Evolutionary conservation across 2,797 vertebrate genomes (phyloP).

Genomic region (Trematomus bernacchii): DNA sequence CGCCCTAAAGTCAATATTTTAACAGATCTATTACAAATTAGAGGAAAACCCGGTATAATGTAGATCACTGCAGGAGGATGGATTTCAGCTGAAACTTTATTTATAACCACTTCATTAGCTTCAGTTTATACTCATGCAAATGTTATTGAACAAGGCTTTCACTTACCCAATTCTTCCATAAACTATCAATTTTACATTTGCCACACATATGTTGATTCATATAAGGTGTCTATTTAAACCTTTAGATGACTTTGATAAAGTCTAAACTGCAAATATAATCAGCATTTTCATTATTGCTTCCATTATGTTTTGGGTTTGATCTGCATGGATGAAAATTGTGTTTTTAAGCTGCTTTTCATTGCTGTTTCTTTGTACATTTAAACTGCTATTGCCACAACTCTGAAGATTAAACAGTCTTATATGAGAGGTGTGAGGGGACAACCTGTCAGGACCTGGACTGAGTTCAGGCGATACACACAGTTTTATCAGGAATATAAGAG

Average conservation of each 20-base stretch:
- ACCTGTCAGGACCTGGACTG: conserved; percentile 9
- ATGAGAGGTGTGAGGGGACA: conserved; percentile 16
- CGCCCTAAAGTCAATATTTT: conserved; percentile 14
- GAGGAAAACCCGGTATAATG: not conserved
- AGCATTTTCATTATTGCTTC: not conserved
- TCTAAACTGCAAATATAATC: not conserved
- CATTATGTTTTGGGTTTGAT: not conserved
- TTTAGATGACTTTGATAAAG: not conserved
- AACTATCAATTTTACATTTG: not conserved
- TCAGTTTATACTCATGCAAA: not conserved
- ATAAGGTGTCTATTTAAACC: not conserved
- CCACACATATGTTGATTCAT: not conserved
- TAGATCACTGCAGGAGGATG: not conserved
- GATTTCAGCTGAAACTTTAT: not conserved
- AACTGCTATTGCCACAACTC: not conserved
- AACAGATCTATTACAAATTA: conserved; percentile 14
- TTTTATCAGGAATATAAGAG: conserved; percentile 21
- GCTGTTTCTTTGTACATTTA: not conserved
- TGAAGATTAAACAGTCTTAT: conserved; percentile 23
- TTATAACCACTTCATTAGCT: not conserved
- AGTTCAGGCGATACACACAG: conserved; percentile 8
- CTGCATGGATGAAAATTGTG: not conserved
- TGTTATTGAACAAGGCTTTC: not conserved
- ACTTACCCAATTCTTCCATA: not conserved
- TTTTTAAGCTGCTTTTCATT: not conserved